A percentile compares a stretch with the other conserved stretches of the same genome.
phyloP scores from a whole-genome alignment of 1,140 invertebrate genomes.

The Bilobella aurantiaca region DNA sequence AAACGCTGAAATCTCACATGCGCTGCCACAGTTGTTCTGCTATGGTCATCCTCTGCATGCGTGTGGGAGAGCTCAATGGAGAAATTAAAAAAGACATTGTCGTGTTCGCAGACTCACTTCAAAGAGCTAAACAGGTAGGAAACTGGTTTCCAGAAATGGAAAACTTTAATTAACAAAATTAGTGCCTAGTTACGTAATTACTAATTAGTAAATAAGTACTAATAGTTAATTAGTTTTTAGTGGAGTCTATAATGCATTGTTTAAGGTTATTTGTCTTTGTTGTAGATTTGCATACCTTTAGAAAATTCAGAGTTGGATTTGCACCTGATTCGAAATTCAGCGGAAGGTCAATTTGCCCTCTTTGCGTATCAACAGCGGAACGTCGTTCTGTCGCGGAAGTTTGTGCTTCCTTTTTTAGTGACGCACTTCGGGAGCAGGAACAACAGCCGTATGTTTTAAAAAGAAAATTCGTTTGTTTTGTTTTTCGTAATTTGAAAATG shows the following conservation, averaged over 20 bases:
- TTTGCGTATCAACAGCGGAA: slow-evolving; percentile 29
- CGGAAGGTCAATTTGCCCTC: slow-evolving; percentile 21
- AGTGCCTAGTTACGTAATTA: too few species aligned
- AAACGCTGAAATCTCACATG: slow-evolving; percentile 25
- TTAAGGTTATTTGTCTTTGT: not conserved
- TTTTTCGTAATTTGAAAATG: too few species aligned
- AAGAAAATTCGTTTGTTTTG: too few species aligned
- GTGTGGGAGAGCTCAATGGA: slow-evolving; percentile 17
- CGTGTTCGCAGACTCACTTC: slow-evolving; percentile 31
- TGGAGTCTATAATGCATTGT: not conserved
- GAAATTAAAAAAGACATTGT: slow-evolving; percentile 28
- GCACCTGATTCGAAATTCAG: slow-evolving; percentile 19
- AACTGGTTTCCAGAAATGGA: too few species aligned
- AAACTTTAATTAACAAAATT: too few species aligned
- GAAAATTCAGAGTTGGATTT: slow-evolving; percentile 27
- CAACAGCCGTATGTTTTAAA: slow-evolving; percentile 33
- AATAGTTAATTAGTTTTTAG: not conserved
- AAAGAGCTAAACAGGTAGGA: slow-evolving; percentile 33
- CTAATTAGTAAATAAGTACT: not conserved
- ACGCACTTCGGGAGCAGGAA: slow-evolving; percentile 28
- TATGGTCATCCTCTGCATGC: slow-evolving; percentile 29
- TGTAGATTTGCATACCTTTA: slow-evolving; percentile 28
- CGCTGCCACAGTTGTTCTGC: slow-evolving; percentile 23
- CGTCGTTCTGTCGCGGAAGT: slow-evolving; percentile 26
- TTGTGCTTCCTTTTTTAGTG: slow-evolving; percentile 35